Base-by-base conservation (phyloP, 1,140 invertebrate genomes). In the Philopotamus ludificatus region DNA sequence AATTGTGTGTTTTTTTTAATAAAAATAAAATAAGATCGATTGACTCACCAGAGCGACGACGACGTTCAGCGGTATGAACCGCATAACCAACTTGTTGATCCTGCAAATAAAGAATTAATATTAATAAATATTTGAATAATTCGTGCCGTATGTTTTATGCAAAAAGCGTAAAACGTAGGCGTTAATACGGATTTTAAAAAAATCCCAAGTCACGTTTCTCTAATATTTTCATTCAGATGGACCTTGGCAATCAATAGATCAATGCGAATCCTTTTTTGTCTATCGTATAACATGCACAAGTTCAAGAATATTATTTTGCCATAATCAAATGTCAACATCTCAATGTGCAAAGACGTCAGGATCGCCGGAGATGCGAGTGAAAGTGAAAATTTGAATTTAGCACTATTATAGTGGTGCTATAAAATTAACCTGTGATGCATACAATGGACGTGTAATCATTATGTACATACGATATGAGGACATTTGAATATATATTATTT, bases 21-120 rank as follows among this genome's bases (percentile, higher is more conserved):
- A 39, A 39, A 39, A 39, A 39, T 39, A 39, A 39, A n/a, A 39
- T 39, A 39, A 39, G 34, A 39, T 8, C 34, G 3, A 15, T 47
- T 47, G 8, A 57, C 28, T 57, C n/a, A 57, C 53, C 28, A 57
- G 53, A 39, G 53, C 53, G 53, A 57, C 53, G 28, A 57, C 21
- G 28, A 34, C 53, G 7, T 18, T 20, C 21, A 57, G 53, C 25
- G 16, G 16, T 25, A n/a, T 42, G 10, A 57, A 16, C 53, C 53
- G 53, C 53, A 57, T 57, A 41, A 16, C 28, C 28, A 54, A 54
- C 21, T 54, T 18, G 26, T 1, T 22, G 26, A 53, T 39, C 15
- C 49, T 21, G 41, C 10, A 39, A 57, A 39, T 54, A 57, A 18
- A 57, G 41, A 26, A 39, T 16, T 25, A 45, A 53, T 15, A 26